A percentile compares a stretch with the other conserved stretches of the same genome.
Evolutionary conservation across 2,113 vertebrate genomes (phyloP).

Genomic region (Tenebrosternarchus preto): DNA sequence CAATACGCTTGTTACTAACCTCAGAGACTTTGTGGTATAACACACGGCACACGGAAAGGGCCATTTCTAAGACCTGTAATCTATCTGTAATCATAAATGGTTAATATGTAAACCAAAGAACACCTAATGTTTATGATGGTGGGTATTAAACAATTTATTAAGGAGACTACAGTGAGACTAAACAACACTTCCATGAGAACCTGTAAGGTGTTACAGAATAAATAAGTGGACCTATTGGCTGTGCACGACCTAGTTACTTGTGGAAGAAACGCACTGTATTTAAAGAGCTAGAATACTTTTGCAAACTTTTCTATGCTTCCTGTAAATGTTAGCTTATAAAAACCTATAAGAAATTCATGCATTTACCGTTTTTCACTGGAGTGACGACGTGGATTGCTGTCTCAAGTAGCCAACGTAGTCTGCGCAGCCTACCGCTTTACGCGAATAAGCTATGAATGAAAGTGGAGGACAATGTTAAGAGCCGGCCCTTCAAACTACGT

Average conservation of each 20-base stretch:
- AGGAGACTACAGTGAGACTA: background rate
- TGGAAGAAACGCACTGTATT: background rate
- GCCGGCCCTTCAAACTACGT: constrained; percentile 57
- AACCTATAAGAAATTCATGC: background rate
- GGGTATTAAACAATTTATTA: background rate
- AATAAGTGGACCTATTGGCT: background rate
- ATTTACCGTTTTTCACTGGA: constrained; percentile 1
- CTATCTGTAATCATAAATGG: background rate
- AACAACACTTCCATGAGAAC: background rate
- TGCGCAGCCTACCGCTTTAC: background rate
- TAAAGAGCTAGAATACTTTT: background rate
- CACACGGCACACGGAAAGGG: background rate
- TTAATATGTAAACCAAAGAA: background rate
- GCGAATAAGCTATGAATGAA: constrained; percentile 61
- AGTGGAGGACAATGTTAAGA: constrained; percentile 39
- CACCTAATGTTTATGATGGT: background rate
- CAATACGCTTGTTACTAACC: background rate
- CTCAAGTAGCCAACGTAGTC: background rate
- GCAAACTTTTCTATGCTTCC: background rate
- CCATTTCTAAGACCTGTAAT: background rate
- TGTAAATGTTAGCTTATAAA: background rate
- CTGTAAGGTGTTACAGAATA: background rate
- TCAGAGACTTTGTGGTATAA: background rate
- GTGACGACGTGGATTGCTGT: background rate
- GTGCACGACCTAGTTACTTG: constrained; percentile 46